Evolutionary conservation across 2,113 vertebrate species (phyloP), one percentile per base, ranked within the genome.

Genomic region (Orycteropus afer): DNA sequence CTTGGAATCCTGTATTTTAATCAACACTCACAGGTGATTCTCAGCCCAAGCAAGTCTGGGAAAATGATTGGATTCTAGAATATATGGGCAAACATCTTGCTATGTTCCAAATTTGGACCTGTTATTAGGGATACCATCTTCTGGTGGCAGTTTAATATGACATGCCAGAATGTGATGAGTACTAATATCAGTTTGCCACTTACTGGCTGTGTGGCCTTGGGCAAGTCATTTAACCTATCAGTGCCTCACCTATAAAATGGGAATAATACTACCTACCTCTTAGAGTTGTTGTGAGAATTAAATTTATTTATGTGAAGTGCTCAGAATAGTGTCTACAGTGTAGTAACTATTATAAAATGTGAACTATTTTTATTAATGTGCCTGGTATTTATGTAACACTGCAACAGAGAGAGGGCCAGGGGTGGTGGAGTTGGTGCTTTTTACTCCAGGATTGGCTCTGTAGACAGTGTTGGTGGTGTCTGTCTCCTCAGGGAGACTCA

Each of bases 401-500:
- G 51, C 76, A 87, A 83, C 93, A 97, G 93, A 91, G 74, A 89
- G 89, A 96, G 92, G 88, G 88, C 14, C 0, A 76, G 87, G 86
- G 92, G 89, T 84, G 96, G 93, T 65, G 74, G 90, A 90, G 51
- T 82, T 91, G 88, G 84, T 34, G 81, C 34, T 90, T 83, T 65
- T 90, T 65, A 93, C 12, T 59, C 86, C 29, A 92, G 74, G 51
- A 90, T 80, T 95, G 88, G 95, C 92, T 97, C 90, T 92, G 94
- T 37, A 69, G 83, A 18, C 29, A 90, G 84, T 0, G 85, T 89
- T 96, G 97, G 96, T 29, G 42, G 95, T 5, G 79, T 97, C 91
- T 97, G 94, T 65, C 89, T 97, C 95, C 81, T 86, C 5, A 9
- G 95, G 94, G 94, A 95, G 90, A 92, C 80, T 80, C 25, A 23